These are phyloP conservation scores for Serripes groenlandicus DNA, from an alignment of 2,888 invertebrate species.

Conservation along the genomic window DNA sequence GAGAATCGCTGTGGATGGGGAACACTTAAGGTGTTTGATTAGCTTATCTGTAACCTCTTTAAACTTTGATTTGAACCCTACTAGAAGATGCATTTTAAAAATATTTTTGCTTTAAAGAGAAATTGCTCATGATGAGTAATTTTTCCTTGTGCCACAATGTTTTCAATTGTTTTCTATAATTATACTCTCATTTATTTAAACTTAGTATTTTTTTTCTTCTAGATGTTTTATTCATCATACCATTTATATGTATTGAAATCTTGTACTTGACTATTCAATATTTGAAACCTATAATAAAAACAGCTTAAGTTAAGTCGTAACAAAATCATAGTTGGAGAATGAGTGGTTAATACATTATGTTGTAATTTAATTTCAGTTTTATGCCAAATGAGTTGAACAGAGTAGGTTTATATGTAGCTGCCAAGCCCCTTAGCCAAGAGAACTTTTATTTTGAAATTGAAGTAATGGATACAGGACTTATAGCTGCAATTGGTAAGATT, in stretches of 20 bases:
- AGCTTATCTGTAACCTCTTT: neutral
- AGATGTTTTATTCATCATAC: no score
- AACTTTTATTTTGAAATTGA: constrained; percentile 86
- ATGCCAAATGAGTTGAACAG: constrained; percentile 82
- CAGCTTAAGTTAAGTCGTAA: no score
- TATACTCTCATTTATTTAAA: no score
- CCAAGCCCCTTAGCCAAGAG: constrained; percentile 82
- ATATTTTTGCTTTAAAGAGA: neutral
- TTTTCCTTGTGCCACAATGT: neutral
- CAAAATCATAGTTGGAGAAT: no score
- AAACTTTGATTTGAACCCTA: neutral
- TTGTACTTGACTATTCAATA: no score
- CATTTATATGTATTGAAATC: no score
- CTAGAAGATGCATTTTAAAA: neutral
- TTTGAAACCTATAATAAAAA: no score
- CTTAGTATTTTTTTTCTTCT: no score
- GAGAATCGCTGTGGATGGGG: constrained; percentile 80
- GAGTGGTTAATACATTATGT: no score
- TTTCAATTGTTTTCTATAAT: neutral
- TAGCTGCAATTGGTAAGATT: constrained; percentile 82
- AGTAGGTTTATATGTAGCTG: constrained; percentile 86
- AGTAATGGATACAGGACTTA: constrained; percentile 84
- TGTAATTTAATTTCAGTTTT: constrained; percentile 77
- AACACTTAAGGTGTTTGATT: constrained; percentile 77
- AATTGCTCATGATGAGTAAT: neutral